A percentile compares a stretch with the other conserved stretches of the same genome.
phyloP scores from a whole-genome alignment of 2,113 vertebrate species.

The Rafetus swinhoei region DNA sequence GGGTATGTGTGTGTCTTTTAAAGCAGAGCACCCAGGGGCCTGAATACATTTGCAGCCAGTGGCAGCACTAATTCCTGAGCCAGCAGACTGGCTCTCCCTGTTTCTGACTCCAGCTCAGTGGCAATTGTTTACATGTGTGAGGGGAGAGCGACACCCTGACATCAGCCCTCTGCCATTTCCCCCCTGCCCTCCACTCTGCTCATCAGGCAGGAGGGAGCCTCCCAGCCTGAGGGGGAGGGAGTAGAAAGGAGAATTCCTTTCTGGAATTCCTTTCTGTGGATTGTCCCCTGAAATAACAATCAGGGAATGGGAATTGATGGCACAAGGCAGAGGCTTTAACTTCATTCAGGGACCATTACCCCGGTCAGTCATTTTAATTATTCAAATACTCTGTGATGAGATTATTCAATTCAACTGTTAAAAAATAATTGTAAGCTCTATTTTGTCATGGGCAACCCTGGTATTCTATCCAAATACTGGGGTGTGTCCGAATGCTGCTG shows the following conservation, averaged over 20 bases:
- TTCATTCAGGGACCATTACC: not conserved
- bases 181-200: too few relatives aligned
- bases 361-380: not conserved
- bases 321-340: not conserved
- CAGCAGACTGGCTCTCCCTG: too few relatives aligned
- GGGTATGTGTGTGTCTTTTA: too few relatives aligned
- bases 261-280: not conserved
- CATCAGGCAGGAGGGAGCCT: too few relatives aligned
- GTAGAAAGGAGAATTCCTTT: not conserved
- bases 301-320: not conserved
- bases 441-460: not conserved
- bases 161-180: too few relatives aligned
- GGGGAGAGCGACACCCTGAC: too few relatives aligned
- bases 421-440: not conserved
- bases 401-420: not conserved
- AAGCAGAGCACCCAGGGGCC: too few relatives aligned
- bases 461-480: not conserved
- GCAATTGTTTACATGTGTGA: too few relatives aligned
- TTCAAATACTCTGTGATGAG: not conserved
- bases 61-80: too few relatives aligned
- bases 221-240: too few relatives aligned
- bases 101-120: too few relatives aligned
- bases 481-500: conserved; percentile 11
- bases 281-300: not conserved
- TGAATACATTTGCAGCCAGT: too few relatives aligned